Percentiles rank a stretch among this genome's conserved stretches.
Evolutionary conservation across 37 sponge, comb jelly and placozoan species (phyloP).

Genomic region (Amphimedon queenslandica): DNA sequence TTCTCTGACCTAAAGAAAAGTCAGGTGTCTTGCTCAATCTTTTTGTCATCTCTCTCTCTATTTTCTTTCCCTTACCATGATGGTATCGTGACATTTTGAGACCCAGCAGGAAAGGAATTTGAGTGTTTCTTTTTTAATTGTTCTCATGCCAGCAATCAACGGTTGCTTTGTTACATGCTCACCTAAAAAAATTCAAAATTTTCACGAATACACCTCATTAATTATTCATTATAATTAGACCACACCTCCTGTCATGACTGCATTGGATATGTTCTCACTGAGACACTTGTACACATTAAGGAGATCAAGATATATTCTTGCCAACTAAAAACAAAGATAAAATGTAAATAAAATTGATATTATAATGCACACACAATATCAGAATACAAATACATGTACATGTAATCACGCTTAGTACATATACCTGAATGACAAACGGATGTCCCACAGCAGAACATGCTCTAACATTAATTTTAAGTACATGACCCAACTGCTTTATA

Average conservation of each 20-base stretch:
- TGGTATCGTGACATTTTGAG: constrained; percentile 72
- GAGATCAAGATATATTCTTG: constrained; percentile 96
- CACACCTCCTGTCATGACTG: constrained; percentile 73
- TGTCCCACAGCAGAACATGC: constrained; percentile 94
- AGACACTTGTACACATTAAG: constrained; percentile 95
- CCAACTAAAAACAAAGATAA: constrained; percentile 61
- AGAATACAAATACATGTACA: background rate
- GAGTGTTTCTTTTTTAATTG: constrained; percentile 95
- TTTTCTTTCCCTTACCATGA: constrained; percentile 77
- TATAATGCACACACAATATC: background rate
- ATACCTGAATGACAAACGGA: constrained; percentile 91
- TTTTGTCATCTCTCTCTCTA: background rate
- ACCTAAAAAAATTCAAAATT: no score
- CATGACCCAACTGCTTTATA: constrained; percentile 91
- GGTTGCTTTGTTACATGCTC: constrained; percentile 90
- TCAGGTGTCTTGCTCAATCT: background rate
- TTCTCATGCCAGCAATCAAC: constrained; percentile 80
- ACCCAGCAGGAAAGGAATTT: constrained; percentile 95
- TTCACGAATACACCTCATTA: no score
- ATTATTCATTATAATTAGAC: no score
- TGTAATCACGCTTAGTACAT: background rate
- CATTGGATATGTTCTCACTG: constrained; percentile 89
- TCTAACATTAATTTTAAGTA: constrained; percentile 94
- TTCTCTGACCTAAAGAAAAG: constrained; percentile 52
- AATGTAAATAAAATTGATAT: no score